Percentiles rank a stretch among this genome's conserved stretches.
These are phyloP conservation scores for Phengaris arion DNA, from an alignment of 2,888 invertebrate genomes.

Conservation along the genomic window DNA sequence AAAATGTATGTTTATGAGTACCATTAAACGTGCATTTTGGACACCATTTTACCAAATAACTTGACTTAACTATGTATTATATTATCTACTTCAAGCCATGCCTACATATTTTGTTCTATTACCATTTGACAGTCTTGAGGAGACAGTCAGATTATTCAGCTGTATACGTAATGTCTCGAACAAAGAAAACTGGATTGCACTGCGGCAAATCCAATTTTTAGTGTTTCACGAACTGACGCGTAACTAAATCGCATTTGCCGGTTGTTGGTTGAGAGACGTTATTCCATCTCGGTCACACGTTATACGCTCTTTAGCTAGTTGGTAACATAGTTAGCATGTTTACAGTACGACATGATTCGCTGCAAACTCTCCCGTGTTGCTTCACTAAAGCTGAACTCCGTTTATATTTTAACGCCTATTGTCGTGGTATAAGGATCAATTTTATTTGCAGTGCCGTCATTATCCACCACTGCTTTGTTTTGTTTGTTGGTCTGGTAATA, in stretches of 20 bases:
- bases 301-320: slow-evolving; percentile 58
- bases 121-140: background rate
- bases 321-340: slow-evolving; percentile 58
- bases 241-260: slow-evolving; percentile 34
- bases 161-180: background rate
- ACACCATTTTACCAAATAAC: too few relatives aligned
- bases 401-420: slow-evolving; percentile 7
- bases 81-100: too few relatives aligned
- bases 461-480: slow-evolving; percentile 20
- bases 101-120: background rate
- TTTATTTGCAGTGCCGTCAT: background rate
- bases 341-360: slow-evolving; percentile 37
- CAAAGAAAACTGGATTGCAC: slow-evolving; percentile 17
- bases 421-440: background rate
- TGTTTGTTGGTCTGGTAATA: slow-evolving; percentile 22
- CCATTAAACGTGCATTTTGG: too few relatives aligned
- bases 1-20: too few relatives aligned
- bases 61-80: too few relatives aligned
- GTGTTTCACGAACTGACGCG: slow-evolving; percentile 30
- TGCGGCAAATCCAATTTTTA: slow-evolving; percentile 48
- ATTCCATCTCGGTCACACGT: slow-evolving; percentile 50
- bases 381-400: background rate
- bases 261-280: slow-evolving; percentile 49
- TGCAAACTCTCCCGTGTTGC: slow-evolving; percentile 27
- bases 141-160: background rate